phyloP scores from a whole-genome alignment of 2,113 vertebrate genomes.

The Colaptes auratus region DNA sequence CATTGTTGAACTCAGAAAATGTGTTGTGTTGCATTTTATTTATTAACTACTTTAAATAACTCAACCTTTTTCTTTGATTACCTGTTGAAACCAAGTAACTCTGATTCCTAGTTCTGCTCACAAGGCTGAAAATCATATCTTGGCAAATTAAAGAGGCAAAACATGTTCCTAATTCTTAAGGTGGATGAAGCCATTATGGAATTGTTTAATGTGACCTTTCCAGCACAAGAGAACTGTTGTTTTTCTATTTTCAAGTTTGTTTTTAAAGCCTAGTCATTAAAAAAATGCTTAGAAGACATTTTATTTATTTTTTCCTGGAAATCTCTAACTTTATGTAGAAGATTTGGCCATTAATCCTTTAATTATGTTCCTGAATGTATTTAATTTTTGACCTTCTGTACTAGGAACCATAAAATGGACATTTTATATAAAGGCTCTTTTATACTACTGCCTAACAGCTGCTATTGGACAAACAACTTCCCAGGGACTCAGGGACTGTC shows the following conservation, averaged over 20 bases:
- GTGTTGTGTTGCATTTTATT: neutral
- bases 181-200: slow-evolving; percentile 49
- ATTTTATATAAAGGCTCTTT: slow-evolving; percentile 69
- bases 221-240: slow-evolving; percentile 62
- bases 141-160: slow-evolving; percentile 68
- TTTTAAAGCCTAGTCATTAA: slow-evolving; percentile 71
- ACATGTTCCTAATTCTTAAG: slow-evolving; percentile 59
- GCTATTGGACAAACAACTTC: slow-evolving; percentile 65
- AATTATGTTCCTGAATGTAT: slow-evolving; percentile 71
- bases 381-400: slow-evolving; percentile 74
- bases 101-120: slow-evolving; percentile 50
- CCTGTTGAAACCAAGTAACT: slow-evolving; percentile 48
- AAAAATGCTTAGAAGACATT: slow-evolving; percentile 68
- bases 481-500: slow-evolving; percentile 69
- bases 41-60: neutral
- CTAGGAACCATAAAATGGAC: slow-evolving; percentile 60
- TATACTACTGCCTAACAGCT: slow-evolving; percentile 69
- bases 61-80: slow-evolving; percentile 37
- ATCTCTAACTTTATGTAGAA: slow-evolving; percentile 67
- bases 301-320: slow-evolving; percentile 45
- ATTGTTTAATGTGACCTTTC: slow-evolving; percentile 74
- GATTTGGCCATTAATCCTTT: slow-evolving; percentile 74
- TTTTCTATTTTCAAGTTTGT: slow-evolving; percentile 64
- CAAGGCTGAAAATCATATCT: slow-evolving; percentile 38
- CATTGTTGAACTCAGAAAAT: neutral